Conservation (phyloP, 1,140 invertebrate genomes). For the Drosophila sturtevanti region DNA sequence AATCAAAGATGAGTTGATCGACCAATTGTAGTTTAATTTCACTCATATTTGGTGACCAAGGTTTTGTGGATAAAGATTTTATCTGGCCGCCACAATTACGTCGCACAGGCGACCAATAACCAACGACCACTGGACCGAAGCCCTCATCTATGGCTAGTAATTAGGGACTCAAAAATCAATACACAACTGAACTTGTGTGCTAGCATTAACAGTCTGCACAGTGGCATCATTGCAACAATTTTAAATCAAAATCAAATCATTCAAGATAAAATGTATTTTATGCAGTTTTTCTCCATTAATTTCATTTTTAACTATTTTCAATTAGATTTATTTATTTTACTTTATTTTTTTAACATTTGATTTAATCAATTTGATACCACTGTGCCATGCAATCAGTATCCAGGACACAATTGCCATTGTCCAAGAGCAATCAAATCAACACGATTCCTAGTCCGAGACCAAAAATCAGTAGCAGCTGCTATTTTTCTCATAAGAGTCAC, state of each 20-base stretch:
- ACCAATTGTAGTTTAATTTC: background rate
- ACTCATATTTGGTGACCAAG: constrained; percentile 4
- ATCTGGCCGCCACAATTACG: constrained; percentile 18
- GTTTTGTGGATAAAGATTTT: constrained; percentile 9
- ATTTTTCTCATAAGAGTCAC: constrained; percentile 54
- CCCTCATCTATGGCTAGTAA: constrained; percentile 15
- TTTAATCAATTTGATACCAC: background rate
- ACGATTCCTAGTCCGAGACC: constrained; percentile 31
- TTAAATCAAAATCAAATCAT: background rate
- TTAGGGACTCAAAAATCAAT: constrained; percentile 19
- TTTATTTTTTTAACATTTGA: too few relatives aligned
- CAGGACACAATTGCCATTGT: constrained; percentile 59
- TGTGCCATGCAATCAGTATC: constrained; percentile 15
- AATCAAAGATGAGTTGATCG: constrained; percentile 6
- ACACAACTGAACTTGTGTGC: constrained; percentile 15
- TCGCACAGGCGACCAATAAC: constrained; percentile 8
- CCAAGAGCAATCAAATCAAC: constrained; percentile 59
- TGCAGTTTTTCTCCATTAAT: too few relatives aligned
- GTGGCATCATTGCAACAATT: background rate
- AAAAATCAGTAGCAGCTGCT: constrained; percentile 43
- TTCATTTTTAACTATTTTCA: too few relatives aligned
- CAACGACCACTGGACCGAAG: constrained; percentile 9
- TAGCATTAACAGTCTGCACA: constrained; percentile 6
- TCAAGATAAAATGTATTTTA: background rate
- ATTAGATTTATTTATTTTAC: too few relatives aligned